Percentiles rank a stretch among this genome's conserved stretches.
Evolutionary conservation across 2,113 vertebrate species (phyloP).

Genomic region (Trichechus manatus): DNA sequence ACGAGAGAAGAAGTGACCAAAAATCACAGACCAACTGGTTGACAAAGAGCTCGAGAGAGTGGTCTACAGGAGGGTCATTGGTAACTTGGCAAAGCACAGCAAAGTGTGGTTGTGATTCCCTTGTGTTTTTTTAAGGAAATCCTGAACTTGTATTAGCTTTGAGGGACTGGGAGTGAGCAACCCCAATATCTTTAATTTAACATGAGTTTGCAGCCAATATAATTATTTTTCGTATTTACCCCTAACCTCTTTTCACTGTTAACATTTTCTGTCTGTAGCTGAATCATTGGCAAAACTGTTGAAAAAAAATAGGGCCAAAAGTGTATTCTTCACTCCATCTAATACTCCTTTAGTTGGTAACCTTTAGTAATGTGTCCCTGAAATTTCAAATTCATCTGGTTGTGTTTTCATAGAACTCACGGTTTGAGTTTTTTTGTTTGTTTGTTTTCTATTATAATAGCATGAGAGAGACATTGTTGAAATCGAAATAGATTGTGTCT

Average conservation of each 20-base stretch:
- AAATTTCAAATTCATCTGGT: neutral
- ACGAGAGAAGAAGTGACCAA: neutral
- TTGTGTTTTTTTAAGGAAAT: neutral
- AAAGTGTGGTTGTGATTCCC: neutral
- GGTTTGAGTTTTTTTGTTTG: no score
- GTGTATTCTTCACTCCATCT: neutral
- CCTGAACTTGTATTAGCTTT: neutral
- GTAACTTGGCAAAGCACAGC: neutral
- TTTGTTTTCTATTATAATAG: neutral
- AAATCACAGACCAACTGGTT: neutral
- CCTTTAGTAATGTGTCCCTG: neutral
- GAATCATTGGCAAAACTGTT: neutral
- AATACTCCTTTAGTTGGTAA: neutral
- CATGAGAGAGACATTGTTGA: neutral
- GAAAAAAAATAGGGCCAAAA: neutral
- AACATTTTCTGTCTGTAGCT: neutral
- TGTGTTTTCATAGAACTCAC: neutral
- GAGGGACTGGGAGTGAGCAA: neutral
- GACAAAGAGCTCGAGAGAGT: neutral
- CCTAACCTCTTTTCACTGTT: neutral
- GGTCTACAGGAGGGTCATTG: neutral
- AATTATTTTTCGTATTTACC: neutral
- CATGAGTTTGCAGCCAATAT: neutral
- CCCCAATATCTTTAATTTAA: neutral
- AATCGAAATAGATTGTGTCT: neutral